phyloP scores from a whole-genome alignment of 2,113 vertebrate genomes.

The Ammodytes marinus region DNA sequence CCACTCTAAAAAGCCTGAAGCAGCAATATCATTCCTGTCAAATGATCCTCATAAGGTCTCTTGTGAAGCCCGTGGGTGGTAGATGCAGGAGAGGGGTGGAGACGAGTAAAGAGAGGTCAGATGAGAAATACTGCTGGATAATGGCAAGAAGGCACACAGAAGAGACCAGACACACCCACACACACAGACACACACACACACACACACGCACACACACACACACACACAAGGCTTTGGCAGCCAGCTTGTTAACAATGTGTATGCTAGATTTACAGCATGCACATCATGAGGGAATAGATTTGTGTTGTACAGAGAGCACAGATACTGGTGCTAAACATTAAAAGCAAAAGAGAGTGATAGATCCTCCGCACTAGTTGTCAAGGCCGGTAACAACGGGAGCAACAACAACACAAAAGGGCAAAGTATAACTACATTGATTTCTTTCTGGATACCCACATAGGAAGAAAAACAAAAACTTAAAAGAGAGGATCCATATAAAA shows the following conservation, averaged over 20 bases:
- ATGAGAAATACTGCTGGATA: slow-evolving; percentile 39
- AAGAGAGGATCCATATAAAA: background rate
- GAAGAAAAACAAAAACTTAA: slow-evolving; percentile 10
- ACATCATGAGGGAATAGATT: slow-evolving; percentile 25
- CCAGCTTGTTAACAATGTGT: slow-evolving; percentile 56
- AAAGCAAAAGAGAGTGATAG: slow-evolving; percentile 35
- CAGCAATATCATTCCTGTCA: slow-evolving; percentile 73
- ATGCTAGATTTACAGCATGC: slow-evolving; percentile 16
- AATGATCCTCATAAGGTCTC: slow-evolving; percentile 78
- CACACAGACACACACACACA: background rate
- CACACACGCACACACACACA: background rate
- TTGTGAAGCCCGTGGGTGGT: slow-evolving; percentile 59
- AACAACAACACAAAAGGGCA: slow-evolving; percentile 17
- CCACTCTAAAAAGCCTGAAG: slow-evolving; percentile 60
- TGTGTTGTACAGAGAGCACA: slow-evolving; percentile 7
- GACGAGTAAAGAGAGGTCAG: slow-evolving; percentile 47
- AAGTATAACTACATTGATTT: slow-evolving; percentile 13
- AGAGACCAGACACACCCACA: slow-evolving; percentile 9
- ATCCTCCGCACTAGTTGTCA: slow-evolving; percentile 27
- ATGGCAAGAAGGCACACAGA: slow-evolving; percentile 11
- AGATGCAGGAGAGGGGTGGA: slow-evolving; percentile 22
- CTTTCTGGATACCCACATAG: slow-evolving; percentile 2
- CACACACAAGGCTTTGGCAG: slow-evolving; percentile 13
- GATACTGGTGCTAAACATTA: slow-evolving; percentile 15
- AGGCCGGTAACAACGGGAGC: slow-evolving; percentile 15